Evolutionary conservation across 2,888 invertebrate species (phyloP), one percentile per base, ranked within the genome.

Genomic region (Plagodis pulveraria): DNA sequence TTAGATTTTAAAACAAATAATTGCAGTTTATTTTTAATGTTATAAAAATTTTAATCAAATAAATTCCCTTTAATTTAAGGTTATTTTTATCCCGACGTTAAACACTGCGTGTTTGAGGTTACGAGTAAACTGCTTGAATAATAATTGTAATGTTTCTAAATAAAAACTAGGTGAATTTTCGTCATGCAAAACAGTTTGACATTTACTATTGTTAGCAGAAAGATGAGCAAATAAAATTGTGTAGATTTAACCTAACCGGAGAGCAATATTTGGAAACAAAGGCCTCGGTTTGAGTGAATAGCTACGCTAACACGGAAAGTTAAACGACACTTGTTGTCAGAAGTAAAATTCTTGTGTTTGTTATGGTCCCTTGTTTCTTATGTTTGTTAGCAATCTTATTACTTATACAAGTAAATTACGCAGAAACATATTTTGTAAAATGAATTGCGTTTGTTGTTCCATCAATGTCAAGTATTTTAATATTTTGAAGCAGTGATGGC

Each of bases 241-340:
- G 58, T 57, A 58, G 40, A 69, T 62, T 72, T 69, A 61, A 54
- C 58, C 55, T 52, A 52, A 51, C 47, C 66, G 22, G 22, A 49
- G 47, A 63, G 57, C 55, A 56, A 69, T 73, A 72, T 76, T 74
- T 58, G 65, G 45, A 56, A 62, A 63, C 65, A 71, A 70, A 72
- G 62, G 68, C 51, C 63, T 61, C 50, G 58, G 67, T 67, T 62
- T 67, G 50, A 63, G 66, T 62, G 71, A 77, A 72, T 66, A 67
- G 67, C 72, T 67, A 72, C 68, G 70, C 69, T 80, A 79, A 82
- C 81, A 79, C 67, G 76, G 77, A 84, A 85, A 85, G 85, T 84
- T 84, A 78, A 78, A 86, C 80, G 80, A 80, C 83, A 76, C 76
- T 84, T 85, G 82, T 84, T 82, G 78, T 83, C 81, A 81, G 81